Conservation (phyloP, 2,888 invertebrate genomes). For the Diarsia dahlii region DNA sequence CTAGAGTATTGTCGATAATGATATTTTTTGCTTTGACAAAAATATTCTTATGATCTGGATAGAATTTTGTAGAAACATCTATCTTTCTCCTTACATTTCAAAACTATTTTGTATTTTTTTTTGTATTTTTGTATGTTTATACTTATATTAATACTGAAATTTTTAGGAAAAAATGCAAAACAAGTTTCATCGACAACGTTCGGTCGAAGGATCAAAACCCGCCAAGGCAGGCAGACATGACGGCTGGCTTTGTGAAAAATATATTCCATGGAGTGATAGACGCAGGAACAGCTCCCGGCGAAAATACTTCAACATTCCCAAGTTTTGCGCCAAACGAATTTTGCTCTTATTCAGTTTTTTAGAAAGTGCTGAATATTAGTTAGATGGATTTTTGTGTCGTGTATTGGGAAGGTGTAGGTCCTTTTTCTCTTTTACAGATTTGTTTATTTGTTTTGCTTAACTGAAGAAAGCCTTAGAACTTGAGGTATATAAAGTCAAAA, state of each 20-base stretch:
- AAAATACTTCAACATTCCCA: slow-evolving; percentile 73
- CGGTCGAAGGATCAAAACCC: slow-evolving; percentile 71
- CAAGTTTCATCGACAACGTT: slow-evolving; percentile 60
- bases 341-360: slow-evolving; percentile 26
- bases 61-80: slow-evolving; percentile 9
- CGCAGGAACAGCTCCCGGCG: slow-evolving; percentile 41
- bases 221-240: slow-evolving; percentile 70
- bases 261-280: slow-evolving; percentile 74
- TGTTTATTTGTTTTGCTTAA: neutral
- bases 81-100: neutral
- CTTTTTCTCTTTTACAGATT: neutral
- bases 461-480: neutral
- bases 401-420: neutral
- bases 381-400: no score
- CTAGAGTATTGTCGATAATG: neutral
- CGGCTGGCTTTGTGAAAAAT: slow-evolving; percentile 80
- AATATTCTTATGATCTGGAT: neutral
- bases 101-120: no score
- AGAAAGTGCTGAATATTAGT: neutral
- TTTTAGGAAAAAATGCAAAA: slow-evolving; percentile 39
- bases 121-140: no score
- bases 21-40: slow-evolving; percentile 5
- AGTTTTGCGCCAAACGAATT: slow-evolving; percentile 40
- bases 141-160: neutral
- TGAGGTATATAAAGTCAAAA: no score